Base-by-base conservation (phyloP, 1,140 invertebrate species). In the Tetramorium simillimum region DNA sequence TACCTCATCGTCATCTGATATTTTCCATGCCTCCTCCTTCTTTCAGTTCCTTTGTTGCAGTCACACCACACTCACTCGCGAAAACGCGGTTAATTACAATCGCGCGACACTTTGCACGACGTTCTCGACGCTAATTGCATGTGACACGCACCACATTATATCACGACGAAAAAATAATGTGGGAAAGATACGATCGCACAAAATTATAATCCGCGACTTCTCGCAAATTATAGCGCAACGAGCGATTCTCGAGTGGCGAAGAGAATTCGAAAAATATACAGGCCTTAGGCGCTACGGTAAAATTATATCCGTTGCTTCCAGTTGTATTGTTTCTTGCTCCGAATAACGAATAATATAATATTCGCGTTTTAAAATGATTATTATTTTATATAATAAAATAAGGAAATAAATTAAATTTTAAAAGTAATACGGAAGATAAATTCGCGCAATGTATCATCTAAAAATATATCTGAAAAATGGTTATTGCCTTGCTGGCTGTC, bases 31-130 rank as follows among this genome's bases (percentile, higher is more conserved):
- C 67, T 51, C 18, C 16, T 33, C 6, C 33, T 65, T 3, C 18
- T 21, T 10, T 72, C 16, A 10, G 2, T 14, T 70, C 16, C 14
- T 70, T 28, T 16, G n/a, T 70, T 28, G 4, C 49, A 53, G 3
- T 70, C 21, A 51, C 24, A n/a, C 10, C 10, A n/a, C 18, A 33
- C 43, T 72, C 24, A n/a, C 24, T 46, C 43, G 10, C 43, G 28
- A 72, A 72, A 72, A 72, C 16, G n/a, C 16, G 18, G 24, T 72
- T 72, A 72, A 72, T 72, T 72, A 72, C 28, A 28, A 72, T 24
- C 43, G 9, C 63, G 63, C 63, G n/a, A 28, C 67, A 49, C 46
- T 51, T 33, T 63, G 60, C 16, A 63, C 28, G 28, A 16, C 28
- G 18, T 33, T 63, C 33, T 65, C 62, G 33, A 65, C 62, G 33